Base-by-base conservation (phyloP, 2,797 vertebrate species). In the Ctenopoma kingsleyae region DNA sequence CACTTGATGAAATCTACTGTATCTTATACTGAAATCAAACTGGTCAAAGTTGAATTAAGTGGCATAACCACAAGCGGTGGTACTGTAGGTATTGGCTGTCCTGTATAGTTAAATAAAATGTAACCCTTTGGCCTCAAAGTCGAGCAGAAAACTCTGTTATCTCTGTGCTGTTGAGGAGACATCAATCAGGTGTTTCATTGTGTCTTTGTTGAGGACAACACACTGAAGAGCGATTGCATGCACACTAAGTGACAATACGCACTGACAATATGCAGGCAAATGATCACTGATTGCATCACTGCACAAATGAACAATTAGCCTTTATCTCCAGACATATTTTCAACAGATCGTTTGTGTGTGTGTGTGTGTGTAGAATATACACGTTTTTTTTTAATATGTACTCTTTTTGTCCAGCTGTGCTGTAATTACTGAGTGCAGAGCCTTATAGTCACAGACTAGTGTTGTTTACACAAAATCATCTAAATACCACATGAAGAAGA, bases 261-360 rank as follows among this genome's bases (percentile, higher is more conserved):
- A 20, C n/a, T 15, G 8, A 36, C 10, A 36, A 3, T 10, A 36
- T 10, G 5, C 17, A n/a, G 19, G 36, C 40, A 48, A 69, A 69
- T 22, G 2, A 61, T 68, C 25, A 9, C 67, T 67, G 71, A 76
- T 71, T 9, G 54, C 68, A 79, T 83, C 80, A 23, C 1, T 3
- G 44, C 57, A 36, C n/a, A 73, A 72, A 78, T 70, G 46, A 61
- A 54, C 56, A 67, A 74, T 78, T 66, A 67, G 17, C 40, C 19
- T 50, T 50, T 51, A 67, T 71, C 44, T 73, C 67, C 48, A 61
- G 54, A 74, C 25, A 62, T 65, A 48, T 74, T 72, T 44, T 47
- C 22, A 32, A 25, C 23, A 40, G 23, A 62, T 10, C 13, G 12
- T 30, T 19, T 51, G 30, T 49, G 48, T 16, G 30, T 30, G 16